These are phyloP conservation scores for Cyphomyrmex costatus DNA, from an alignment of 1,140 invertebrate genomes.

Conservation along the genomic window DNA sequence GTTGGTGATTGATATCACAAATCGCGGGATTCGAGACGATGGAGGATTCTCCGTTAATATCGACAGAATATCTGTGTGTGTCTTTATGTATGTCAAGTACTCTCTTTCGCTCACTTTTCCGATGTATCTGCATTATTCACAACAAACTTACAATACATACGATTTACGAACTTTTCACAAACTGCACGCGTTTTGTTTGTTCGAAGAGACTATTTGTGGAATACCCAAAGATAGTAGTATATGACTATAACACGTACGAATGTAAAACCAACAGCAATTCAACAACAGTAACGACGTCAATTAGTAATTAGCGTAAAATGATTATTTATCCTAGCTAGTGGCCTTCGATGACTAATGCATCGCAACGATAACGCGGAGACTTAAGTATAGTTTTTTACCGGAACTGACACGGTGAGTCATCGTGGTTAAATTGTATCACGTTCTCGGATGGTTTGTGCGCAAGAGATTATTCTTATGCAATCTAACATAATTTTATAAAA, in stretches of 20 bases:
- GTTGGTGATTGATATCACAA: slow-evolving; percentile 8
- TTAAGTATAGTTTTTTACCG: slow-evolving; percentile 13
- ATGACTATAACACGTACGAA: not conserved
- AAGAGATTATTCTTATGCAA: not conserved
- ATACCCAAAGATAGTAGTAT: not conserved
- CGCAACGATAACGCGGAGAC: not conserved
- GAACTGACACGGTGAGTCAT: slow-evolving; percentile 26
- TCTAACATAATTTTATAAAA: not conserved
- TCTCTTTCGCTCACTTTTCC: not conserved
- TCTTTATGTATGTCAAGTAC: not conserved
- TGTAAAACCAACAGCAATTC: not conserved
- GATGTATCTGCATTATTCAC: not conserved
- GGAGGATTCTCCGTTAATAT: not conserved
- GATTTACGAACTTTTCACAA: not conserved
- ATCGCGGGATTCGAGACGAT: not conserved
- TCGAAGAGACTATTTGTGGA: not conserved
- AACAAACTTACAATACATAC: not conserved
- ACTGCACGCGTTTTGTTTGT: not conserved
- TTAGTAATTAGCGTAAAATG: slow-evolving; percentile 37
- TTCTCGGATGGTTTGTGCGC: not conserved
- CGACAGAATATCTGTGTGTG: not conserved
- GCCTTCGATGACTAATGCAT: slow-evolving; percentile 37
- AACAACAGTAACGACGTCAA: slow-evolving; percentile 6
- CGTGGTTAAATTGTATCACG: slow-evolving; percentile 30
- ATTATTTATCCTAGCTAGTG: slow-evolving; percentile 10